phyloP scores from a whole-genome alignment of 1,140 invertebrate genomes.

The Zaprionus inermis region DNA sequence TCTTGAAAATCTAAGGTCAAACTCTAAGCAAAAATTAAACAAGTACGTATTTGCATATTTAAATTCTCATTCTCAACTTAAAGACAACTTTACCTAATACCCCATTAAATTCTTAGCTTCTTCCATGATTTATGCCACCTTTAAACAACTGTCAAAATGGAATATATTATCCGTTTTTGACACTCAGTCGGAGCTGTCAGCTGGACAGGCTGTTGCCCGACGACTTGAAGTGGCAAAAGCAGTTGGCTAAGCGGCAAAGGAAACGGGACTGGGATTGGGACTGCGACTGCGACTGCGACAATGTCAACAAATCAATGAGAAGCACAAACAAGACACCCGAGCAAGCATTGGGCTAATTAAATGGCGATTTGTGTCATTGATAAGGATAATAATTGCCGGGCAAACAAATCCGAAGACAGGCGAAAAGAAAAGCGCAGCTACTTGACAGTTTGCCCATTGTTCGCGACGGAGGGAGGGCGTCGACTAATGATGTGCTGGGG shows the following conservation, averaged over 20 bases:
- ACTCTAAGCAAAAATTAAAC: background rate
- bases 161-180: conserved; percentile 11
- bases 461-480: conserved; percentile 31
- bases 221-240: background rate
- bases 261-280: background rate
- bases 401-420: conserved; percentile 66
- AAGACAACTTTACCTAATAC: background rate
- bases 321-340: conserved; percentile 63
- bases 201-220: background rate
- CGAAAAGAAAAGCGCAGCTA: conserved; percentile 33
- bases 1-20: too few relatives aligned
- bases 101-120: background rate
- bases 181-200: background rate
- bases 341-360: conserved; percentile 77
- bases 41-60: background rate
- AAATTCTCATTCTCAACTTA: background rate
- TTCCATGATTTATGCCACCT: background rate
- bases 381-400: conserved; percentile 77
- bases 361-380: conserved; percentile 79
- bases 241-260: background rate
- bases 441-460: conserved; percentile 46
- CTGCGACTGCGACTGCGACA: conserved; percentile 12
- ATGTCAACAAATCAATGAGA: conserved; percentile 77
- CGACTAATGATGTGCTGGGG: conserved; percentile 66
- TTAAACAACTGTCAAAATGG: conserved; percentile 9